Conservation (phyloP, 2,888 invertebrate species). For the Baccha elongata region DNA sequence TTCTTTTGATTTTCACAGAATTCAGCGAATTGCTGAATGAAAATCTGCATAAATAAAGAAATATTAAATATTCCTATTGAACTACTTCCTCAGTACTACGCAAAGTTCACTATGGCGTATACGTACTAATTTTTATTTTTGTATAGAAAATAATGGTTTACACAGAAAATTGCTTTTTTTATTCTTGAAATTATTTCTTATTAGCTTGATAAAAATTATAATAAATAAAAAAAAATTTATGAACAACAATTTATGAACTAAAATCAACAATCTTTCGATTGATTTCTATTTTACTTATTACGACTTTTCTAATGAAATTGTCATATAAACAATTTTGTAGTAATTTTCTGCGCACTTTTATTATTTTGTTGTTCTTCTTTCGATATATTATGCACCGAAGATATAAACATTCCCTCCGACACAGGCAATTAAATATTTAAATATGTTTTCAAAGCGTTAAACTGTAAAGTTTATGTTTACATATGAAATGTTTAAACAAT, state of each 20-base stretch:
- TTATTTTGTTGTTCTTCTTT: background rate
- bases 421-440: conserved; percentile 70
- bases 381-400: conserved; percentile 18
- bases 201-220: background rate
- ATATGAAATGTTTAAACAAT: conserved; percentile 68
- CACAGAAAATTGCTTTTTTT: too few species aligned
- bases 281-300: background rate
- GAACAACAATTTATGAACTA: too few species aligned
- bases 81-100: too few species aligned
- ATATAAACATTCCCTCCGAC: conserved; percentile 55
- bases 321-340: conserved; percentile 22
- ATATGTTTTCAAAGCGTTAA: conserved; percentile 64
- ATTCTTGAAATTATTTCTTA: too few species aligned
- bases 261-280: background rate
- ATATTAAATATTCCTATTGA: too few species aligned
- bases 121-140: too few species aligned
- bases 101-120: too few species aligned
- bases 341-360: background rate
- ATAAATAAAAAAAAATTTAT: background rate
- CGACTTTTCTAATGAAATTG: conserved; percentile 7
- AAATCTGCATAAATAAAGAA: too few species aligned
- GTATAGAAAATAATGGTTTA: too few species aligned
- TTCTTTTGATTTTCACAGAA: too few species aligned
- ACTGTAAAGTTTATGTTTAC: conserved; percentile 63
- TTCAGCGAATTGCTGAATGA: too few species aligned